A percentile compares a stretch with the other conserved stretches of the same genome.
These are phyloP conservation scores for Sebastes umbrosus DNA, from an alignment of 2,797 vertebrate genomes.

Conservation along the genomic window DNA sequence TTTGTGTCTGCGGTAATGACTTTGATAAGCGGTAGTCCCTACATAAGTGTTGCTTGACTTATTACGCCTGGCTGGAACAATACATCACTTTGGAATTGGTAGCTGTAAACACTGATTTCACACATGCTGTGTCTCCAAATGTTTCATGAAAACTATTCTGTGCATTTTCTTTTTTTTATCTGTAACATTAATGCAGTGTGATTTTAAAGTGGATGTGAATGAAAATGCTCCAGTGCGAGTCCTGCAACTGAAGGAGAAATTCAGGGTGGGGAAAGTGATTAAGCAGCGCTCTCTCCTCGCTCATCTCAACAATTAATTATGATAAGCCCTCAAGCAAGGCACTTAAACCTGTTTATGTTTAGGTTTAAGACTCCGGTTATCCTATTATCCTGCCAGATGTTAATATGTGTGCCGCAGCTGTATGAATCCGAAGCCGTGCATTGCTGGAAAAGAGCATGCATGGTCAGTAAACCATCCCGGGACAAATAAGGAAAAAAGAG, in stretches of 20 bases:
- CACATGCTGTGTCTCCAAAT: neutral
- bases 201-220: slow-evolving; percentile 15
- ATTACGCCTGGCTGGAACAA: neutral
- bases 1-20: slow-evolving; percentile 21
- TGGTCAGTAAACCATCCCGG: slow-evolving; percentile 60
- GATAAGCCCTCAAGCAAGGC: slow-evolving; percentile 54
- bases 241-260: slow-evolving; percentile 21
- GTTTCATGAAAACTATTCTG: neutral
- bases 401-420: slow-evolving; percentile 24
- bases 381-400: slow-evolving; percentile 48
- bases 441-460: slow-evolving; percentile 26
- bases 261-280: slow-evolving; percentile 31
- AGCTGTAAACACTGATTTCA: neutral
- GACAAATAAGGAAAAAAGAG: slow-evolving; percentile 20
- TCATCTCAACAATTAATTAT: slow-evolving; percentile 67
- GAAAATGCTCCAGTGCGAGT: slow-evolving; percentile 15
- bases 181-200: neutral
- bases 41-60: slow-evolving; percentile 11
- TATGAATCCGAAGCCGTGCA: neutral
- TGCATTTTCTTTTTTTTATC: neutral
- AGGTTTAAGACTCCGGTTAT: slow-evolving; percentile 61
- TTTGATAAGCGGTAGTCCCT: neutral
- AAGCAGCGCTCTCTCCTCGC: slow-evolving; percentile 25
- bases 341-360: slow-evolving; percentile 66
- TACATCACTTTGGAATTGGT: slow-evolving; percentile 2